phyloP scores from a whole-genome alignment of 2,113 vertebrate species.

The Chionis minor region DNA sequence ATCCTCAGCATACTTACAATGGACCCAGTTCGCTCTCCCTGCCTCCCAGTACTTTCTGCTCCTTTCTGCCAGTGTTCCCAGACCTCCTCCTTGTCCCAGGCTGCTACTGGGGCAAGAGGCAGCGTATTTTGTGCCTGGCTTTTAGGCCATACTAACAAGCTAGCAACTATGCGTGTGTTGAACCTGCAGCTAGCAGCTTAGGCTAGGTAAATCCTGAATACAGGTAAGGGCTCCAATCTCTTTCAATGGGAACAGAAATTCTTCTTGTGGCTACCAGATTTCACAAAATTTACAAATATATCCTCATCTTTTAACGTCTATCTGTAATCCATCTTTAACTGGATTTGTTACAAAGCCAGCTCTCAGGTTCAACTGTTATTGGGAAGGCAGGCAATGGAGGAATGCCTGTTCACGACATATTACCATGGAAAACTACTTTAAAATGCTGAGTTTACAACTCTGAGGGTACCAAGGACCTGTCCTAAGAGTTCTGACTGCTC shows the following conservation, averaged over 20 bases:
- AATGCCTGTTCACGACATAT: neutral
- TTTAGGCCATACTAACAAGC: neutral
- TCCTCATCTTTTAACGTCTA: neutral
- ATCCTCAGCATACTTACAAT: neutral
- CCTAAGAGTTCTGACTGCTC: neutral
- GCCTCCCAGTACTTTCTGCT: neutral
- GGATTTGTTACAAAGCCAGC: neutral
- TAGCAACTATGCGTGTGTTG: neutral
- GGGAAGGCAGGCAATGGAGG: neutral
- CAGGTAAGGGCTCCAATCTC: neutral
- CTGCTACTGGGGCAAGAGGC: neutral
- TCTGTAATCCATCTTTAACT: too few relatives aligned
- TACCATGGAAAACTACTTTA: neutral
- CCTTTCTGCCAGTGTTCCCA: neutral
- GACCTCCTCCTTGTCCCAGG: neutral
- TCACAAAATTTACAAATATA: neutral
- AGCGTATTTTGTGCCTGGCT: neutral
- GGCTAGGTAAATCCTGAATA: neutral
- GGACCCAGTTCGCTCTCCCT: neutral
- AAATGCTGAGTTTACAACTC: neutral
- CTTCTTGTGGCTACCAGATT: neutral
- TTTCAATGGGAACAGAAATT: neutral
- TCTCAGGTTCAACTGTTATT: neutral
- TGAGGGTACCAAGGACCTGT: neutral
- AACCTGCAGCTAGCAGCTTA: neutral